These are phyloP conservation scores for Stichopus chloronotus DNA, from an alignment of 35 echinoderm and acorn worm species.

Conservation along the genomic window DNA sequence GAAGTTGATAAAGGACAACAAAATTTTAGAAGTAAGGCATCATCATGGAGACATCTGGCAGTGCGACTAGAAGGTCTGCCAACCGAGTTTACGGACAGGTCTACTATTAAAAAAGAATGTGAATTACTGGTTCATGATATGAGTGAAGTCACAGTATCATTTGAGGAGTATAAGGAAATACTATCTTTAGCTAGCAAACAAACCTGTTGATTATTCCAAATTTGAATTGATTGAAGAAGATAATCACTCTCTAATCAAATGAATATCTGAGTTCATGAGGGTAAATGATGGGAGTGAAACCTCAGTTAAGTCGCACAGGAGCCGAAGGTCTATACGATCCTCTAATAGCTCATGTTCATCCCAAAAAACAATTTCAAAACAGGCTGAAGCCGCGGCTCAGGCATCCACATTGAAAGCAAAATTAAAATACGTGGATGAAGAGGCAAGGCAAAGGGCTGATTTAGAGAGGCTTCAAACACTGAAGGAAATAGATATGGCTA, in stretches of 20 bases:
- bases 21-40: not conserved
- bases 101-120: conserved; percentile 29
- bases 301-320: too few relatives aligned
- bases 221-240: not conserved
- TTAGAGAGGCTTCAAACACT: too few relatives aligned
- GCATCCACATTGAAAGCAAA: conserved; percentile 26
- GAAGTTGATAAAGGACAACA: not conserved
- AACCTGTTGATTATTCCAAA: too few relatives aligned
- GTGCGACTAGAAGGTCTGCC: not conserved
- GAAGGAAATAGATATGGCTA: too few relatives aligned
- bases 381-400: not conserved
- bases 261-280: conserved; percentile 16
- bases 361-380: too few relatives aligned
- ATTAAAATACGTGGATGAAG: conserved; percentile 14
- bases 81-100: not conserved
- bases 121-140: too few relatives aligned
- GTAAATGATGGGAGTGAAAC: not conserved
- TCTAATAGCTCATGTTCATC: too few relatives aligned
- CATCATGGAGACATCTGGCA: not conserved
- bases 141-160: too few relatives aligned
- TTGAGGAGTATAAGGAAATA: too few relatives aligned
- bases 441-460: conserved; percentile 34
- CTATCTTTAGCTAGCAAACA: too few relatives aligned
- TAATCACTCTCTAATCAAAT: not conserved
- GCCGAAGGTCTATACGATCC: too few relatives aligned